Evolutionary conservation across 2,888 invertebrate genomes (phyloP).

Genomic region (Rhogogaster chlorosoma): DNA sequence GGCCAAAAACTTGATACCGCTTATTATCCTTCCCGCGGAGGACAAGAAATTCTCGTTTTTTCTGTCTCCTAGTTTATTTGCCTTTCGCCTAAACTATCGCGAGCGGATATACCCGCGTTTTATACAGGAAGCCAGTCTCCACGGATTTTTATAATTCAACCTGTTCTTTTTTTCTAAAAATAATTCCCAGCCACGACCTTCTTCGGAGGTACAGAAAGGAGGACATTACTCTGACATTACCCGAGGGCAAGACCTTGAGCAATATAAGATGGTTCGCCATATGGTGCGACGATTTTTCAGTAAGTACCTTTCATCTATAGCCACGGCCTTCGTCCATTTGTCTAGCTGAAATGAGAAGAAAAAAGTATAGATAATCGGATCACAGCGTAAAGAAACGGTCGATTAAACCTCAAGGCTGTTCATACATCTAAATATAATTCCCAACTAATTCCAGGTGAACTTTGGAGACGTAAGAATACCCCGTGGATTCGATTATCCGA

Average conservation of each 20-base stretch:
- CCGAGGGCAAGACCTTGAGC: constrained; percentile 91
- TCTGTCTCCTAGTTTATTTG: background rate
- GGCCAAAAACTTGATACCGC: constrained; percentile 3
- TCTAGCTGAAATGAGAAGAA: background rate
- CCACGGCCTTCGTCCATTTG: background rate
- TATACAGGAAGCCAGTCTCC: too few relatives aligned
- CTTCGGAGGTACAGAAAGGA: constrained; percentile 90
- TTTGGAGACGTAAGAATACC: constrained; percentile 94
- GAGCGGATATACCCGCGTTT: too few relatives aligned
- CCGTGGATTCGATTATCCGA: constrained; percentile 88
- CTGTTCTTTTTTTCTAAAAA: constrained; percentile 49
- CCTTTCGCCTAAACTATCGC: background rate
- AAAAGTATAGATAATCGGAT: background rate
- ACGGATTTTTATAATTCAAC: too few relatives aligned
- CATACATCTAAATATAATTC: background rate
- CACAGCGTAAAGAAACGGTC: background rate
- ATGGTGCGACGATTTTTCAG: constrained; percentile 95
- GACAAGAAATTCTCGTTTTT: background rate
- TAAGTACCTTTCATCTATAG: constrained; percentile 77
- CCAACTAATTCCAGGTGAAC: constrained; percentile 83
- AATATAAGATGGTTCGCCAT: constrained; percentile 94
- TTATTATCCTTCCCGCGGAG: background rate
- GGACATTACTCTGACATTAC: constrained; percentile 90
- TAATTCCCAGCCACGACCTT: constrained; percentile 82
- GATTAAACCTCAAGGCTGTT: background rate